These are phyloP conservation scores for Acholoe squamosa DNA, from an alignment of 2,888 invertebrate species.

Conservation along the genomic window DNA sequence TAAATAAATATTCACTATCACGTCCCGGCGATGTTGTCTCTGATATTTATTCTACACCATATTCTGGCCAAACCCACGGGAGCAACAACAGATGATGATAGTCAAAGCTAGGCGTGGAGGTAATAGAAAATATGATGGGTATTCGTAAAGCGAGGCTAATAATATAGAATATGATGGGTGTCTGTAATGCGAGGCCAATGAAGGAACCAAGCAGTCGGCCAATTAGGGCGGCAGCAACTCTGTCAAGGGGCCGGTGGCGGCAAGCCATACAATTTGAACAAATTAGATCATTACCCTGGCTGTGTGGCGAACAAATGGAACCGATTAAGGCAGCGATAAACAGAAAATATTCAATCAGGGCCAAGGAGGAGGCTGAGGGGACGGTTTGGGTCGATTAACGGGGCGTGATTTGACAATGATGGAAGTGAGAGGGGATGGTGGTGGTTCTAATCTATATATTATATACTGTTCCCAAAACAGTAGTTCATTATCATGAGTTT, in stretches of 20 bases:
- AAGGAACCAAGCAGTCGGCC: not conserved
- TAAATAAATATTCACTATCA: no score
- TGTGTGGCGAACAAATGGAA: not conserved
- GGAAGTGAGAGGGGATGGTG: not conserved
- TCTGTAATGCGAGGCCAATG: not conserved
- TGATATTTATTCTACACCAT: no score
- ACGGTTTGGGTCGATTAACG: not conserved
- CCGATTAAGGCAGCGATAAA: conserved; percentile 26
- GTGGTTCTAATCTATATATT: no score
- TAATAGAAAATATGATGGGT: not conserved
- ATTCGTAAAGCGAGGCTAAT: not conserved
- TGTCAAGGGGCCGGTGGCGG: not conserved
- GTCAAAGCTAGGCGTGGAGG: not conserved
- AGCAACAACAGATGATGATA: no score
- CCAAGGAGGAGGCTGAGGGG: not conserved
- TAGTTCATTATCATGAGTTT: no score
- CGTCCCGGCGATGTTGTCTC: no score
- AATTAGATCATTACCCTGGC: conserved; percentile 4
- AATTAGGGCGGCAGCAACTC: not conserved
- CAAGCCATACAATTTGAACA: conserved; percentile 39
- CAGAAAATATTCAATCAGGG: conserved; percentile 15
- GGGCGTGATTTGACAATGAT: not conserved
- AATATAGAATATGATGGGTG: not conserved
- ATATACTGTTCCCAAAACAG: no score
- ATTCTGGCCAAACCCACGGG: no score